phyloP scores from a whole-genome alignment of 1,140 invertebrate species.

The Megalopta genalis region DNA sequence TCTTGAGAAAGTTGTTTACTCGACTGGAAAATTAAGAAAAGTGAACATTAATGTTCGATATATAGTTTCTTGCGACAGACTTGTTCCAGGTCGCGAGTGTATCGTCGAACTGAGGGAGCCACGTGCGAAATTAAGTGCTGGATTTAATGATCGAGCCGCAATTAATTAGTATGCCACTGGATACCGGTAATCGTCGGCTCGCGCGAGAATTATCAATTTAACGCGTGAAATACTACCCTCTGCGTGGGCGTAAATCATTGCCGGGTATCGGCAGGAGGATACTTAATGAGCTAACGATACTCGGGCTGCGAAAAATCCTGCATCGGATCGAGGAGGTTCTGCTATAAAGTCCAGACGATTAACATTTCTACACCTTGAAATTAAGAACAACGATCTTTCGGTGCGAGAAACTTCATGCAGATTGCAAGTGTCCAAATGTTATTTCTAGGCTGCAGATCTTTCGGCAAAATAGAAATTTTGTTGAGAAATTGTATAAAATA shows the following conservation, averaged over 20 bases:
- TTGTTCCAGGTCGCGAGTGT: constrained; percentile 6
- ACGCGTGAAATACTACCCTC: constrained; percentile 56
- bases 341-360: too few species aligned
- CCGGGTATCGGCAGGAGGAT: constrained; percentile 37
- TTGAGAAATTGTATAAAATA: too few species aligned
- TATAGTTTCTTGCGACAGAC: not conserved
- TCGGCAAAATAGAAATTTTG: too few species aligned
- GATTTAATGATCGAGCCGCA: constrained; percentile 53
- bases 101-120: constrained; percentile 22
- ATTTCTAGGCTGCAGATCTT: too few species aligned
- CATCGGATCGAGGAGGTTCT: too few species aligned
- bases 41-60: not conserved
- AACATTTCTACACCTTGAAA: too few species aligned
- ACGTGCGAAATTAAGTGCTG: constrained; percentile 47
- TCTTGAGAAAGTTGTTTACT: too few species aligned
- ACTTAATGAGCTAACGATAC: constrained; percentile 59
- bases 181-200: constrained; percentile 54
- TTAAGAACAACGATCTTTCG: too few species aligned
- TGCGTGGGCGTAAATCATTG: constrained; percentile 51
- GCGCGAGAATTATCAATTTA: constrained; percentile 61
- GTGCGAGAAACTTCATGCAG: too few species aligned
- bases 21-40: not conserved
- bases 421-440: too few species aligned
- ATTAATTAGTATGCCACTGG: constrained; percentile 55
- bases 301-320: constrained; percentile 10